A percentile compares a stretch with the other conserved stretches of the same genome.
Conservation (phyloP, 53 echinoderm and acorn worm species). For the Henricia sp. region DNA sequence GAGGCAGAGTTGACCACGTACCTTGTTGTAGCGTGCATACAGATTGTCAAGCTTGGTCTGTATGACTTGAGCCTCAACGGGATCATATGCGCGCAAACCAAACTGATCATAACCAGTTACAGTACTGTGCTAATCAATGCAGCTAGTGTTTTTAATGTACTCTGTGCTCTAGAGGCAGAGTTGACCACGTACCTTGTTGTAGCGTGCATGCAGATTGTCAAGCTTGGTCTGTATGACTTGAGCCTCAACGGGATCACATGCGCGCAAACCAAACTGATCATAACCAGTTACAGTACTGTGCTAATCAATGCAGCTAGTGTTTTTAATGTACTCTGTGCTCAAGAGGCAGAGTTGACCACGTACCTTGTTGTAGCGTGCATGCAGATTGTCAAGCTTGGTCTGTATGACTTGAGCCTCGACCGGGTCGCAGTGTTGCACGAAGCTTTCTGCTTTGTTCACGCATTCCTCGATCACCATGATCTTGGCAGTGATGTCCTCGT, state of each 20-base stretch:
- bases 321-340: constrained; percentile 71
- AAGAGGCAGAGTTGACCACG: too few relatives aligned
- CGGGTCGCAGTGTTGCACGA: constrained; percentile 80
- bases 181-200: constrained; percentile 76
- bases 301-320: constrained; percentile 70
- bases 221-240: constrained; percentile 82
- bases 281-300: constrained; percentile 73
- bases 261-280: too few relatives aligned
- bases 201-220: constrained; percentile 81
- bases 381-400: constrained; percentile 82
- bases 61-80: constrained; percentile 81
- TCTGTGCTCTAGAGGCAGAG: too few relatives aligned
- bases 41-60: too few relatives aligned
- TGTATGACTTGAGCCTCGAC: constrained; percentile 83
- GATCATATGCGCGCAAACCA: constrained; percentile 75
- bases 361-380: constrained; percentile 84
- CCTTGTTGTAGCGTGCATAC: too few relatives aligned
- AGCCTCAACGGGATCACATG: constrained; percentile 85
- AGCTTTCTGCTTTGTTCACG: constrained; percentile 74
- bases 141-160: constrained; percentile 75
- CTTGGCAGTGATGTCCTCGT: constrained; percentile 78
- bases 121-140: constrained; percentile 70
- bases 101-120: constrained; percentile 71
- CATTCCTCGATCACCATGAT: constrained; percentile 75
- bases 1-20: too few relatives aligned